Evolutionary conservation across 2,888 invertebrate genomes (phyloP).

Genomic region (Drosophila incognita): DNA sequence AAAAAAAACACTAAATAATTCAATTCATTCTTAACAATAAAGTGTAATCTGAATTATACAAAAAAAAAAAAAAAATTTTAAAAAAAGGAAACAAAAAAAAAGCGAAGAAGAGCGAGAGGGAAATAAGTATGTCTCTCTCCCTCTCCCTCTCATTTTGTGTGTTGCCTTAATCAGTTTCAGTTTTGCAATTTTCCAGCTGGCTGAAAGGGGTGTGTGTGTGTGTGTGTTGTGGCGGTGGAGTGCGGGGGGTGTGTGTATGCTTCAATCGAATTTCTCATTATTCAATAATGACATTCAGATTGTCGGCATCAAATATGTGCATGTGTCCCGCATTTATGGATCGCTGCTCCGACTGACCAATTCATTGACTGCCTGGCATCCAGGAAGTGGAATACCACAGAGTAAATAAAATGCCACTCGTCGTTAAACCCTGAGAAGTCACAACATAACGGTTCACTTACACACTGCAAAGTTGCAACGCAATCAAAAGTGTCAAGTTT

Average conservation of each 20-base stretch:
- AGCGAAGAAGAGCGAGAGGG: conserved; percentile 16
- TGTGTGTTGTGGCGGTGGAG: not conserved
- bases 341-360: conserved; percentile 4
- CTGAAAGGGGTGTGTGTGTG: not conserved
- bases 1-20: conserved; percentile 71
- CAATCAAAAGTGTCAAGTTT: not conserved
- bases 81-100: conserved; percentile 34
- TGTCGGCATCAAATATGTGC: conserved; percentile 13
- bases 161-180: conserved; percentile 27
- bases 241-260: not conserved
- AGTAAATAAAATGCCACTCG: not conserved
- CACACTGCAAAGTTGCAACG: not conserved
- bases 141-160: conserved; percentile 6
- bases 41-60: conserved; percentile 83
- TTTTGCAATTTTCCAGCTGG: conserved; percentile 33
- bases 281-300: conserved; percentile 29
- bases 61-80: conserved; percentile 36
- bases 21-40: conserved; percentile 83
- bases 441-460: not conserved
- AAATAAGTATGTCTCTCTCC: conserved; percentile 3
- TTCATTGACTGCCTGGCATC: conserved; percentile 26
- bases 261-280: conserved; percentile 21
- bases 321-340: conserved; percentile 11
- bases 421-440: not conserved
- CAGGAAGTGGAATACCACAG: conserved; percentile 23